Conservation (phyloP, 2,888 invertebrate genomes). For the Vannuccia rotundouncinata region DNA sequence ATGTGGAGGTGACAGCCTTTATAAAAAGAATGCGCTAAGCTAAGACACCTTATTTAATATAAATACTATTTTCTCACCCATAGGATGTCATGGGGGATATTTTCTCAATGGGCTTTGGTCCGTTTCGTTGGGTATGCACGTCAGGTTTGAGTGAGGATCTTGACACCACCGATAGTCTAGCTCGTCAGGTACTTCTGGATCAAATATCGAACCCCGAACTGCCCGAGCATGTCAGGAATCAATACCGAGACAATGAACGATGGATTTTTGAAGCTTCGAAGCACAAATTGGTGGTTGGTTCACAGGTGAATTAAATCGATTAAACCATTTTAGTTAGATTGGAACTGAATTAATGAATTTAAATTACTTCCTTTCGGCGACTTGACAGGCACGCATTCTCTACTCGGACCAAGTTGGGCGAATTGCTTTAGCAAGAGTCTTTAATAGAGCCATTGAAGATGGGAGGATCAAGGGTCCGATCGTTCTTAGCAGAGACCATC, state of each 20-base stretch:
- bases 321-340: too few species aligned
- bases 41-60: too few species aligned
- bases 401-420: constrained; percentile 62
- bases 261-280: constrained; percentile 62
- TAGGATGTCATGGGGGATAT: constrained; percentile 63
- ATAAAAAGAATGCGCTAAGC: too few species aligned
- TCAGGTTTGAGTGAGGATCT: constrained; percentile 60
- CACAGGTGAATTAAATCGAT: too few species aligned
- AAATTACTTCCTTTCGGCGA: too few species aligned
- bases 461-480: constrained; percentile 60
- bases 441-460: constrained; percentile 60
- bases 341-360: too few species aligned
- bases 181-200: constrained; percentile 58
- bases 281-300: constrained; percentile 61
- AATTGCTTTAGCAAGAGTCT: constrained; percentile 59
- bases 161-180: constrained; percentile 60
- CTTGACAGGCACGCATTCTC: constrained; percentile 62
- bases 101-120: constrained; percentile 65
- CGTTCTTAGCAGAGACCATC: constrained; percentile 63
- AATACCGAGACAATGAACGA: constrained; percentile 61
- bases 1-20: constrained; percentile 59
- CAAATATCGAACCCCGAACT: constrained; percentile 51
- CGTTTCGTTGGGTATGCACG: constrained; percentile 64
- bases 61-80: too few species aligned
- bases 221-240: constrained; percentile 58